Percentiles rank a stretch among this genome's conserved stretches.
Evolutionary conservation across 2,797 vertebrate genomes (phyloP).

Genomic region (Nothura maculosa): DNA sequence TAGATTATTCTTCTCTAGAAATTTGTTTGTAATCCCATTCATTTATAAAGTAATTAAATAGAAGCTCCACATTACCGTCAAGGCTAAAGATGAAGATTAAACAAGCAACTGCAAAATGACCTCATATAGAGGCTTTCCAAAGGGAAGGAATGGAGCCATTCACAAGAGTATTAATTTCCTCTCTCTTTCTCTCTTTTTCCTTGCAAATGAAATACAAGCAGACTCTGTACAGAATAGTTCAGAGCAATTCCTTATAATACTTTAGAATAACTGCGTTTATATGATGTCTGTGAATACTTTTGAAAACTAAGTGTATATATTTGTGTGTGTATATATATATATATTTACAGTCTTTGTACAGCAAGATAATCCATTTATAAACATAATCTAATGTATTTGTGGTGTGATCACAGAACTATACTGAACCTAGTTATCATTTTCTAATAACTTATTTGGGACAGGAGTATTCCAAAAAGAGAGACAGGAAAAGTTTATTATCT

Average conservation of each 20-base stretch:
- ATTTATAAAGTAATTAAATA: not conserved
- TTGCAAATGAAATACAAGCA: not conserved
- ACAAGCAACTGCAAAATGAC: not conserved
- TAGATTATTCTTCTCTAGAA: not conserved
- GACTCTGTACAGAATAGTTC: not conserved
- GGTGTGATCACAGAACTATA: not conserved
- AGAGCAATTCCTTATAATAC: not conserved
- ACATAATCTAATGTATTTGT: not conserved
- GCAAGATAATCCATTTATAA: not conserved
- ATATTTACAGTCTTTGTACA: not conserved
- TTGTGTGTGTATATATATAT: not conserved
- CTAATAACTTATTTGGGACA: not conserved
- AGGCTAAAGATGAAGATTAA: not conserved
- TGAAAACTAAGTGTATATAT: not conserved
- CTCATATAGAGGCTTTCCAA: not conserved
- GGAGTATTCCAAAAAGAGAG: not conserved
- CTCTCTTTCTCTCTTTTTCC: not conserved
- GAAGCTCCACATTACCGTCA: not conserved
- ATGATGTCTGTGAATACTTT: not conserved
- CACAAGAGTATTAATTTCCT: not conserved
- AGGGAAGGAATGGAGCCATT: not conserved
- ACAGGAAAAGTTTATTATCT: slow-evolving; percentile 74
- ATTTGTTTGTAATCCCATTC: accelerated
- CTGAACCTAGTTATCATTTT: not conserved
- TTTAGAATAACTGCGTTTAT: not conserved